Evolutionary conservation across 2,888 invertebrate species (phyloP).

Genomic region (Neoitamus cyanurus): DNA sequence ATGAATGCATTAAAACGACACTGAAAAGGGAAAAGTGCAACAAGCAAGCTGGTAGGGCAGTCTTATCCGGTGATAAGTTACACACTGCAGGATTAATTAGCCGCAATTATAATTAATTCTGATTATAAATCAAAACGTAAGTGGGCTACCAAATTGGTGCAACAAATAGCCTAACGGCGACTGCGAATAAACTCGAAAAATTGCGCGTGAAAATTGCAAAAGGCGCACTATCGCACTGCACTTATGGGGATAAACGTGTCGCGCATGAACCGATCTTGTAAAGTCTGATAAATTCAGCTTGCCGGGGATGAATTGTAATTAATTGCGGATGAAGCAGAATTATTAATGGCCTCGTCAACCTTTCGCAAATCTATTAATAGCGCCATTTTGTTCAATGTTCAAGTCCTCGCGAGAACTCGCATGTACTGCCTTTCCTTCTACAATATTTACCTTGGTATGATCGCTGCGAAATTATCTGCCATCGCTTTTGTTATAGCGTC

Average conservation of each 20-base stretch:
- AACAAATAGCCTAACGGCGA: neutral
- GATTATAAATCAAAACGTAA: constrained; percentile 55
- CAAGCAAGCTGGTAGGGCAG: neutral
- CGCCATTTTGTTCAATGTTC: neutral
- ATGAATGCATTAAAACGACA: neutral
- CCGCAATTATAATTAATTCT: constrained; percentile 55
- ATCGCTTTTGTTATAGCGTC: constrained; percentile 34
- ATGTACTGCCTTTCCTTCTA: neutral
- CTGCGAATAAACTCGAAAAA: neutral
- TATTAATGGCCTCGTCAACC: constrained; percentile 61
- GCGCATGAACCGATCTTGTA: constrained; percentile 20
- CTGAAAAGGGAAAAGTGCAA: neutral
- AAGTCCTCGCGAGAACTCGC: neutral
- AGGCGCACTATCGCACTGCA: neutral
- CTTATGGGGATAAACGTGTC: neutral
- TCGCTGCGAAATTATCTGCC: constrained; percentile 7
- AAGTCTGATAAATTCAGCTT: constrained; percentile 41
- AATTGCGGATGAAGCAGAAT: constrained; percentile 64
- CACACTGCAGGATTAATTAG: constrained; percentile 54
- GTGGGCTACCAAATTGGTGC: constrained; percentile 46
- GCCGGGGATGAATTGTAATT: constrained; percentile 62
- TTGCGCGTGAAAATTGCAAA: neutral
- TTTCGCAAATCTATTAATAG: constrained; percentile 41
- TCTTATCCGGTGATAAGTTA: constrained; percentile 28
- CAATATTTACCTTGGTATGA: constrained; percentile 28